Evolutionary conservation across 2,113 vertebrate species (phyloP), one percentile per base, ranked within the genome.

Genomic region (Ceyx cyanopectus): DNA sequence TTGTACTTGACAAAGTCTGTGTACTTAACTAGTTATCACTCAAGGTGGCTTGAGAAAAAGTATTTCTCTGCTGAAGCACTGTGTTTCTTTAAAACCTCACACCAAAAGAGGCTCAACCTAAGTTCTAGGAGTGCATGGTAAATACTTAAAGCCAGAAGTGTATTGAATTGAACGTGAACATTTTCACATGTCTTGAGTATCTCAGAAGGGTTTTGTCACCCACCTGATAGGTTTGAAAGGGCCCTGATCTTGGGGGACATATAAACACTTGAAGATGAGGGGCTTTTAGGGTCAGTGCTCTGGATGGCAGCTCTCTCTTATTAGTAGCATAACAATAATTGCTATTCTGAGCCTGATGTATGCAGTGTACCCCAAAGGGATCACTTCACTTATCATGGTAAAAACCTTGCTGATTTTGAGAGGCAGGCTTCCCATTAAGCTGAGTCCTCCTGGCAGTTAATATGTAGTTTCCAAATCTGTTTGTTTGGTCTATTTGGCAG

Each of bases 401-500:
- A 81, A 81, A 92, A 81, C 48, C 43, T 54, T 54, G 53, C 73
- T 65, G 65, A 18, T 34, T 91, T 95, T 83, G 13, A 37, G 67
- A 67, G 72, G 68, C 75, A 48, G 23, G 60, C 41, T 92, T 81
- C 81, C 63, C 54, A 2, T 60, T 41, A 57, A 85, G 78, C 77
- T 63, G 77, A 79, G 67, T 6, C 20, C 0, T 7, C 45, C 78
- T 79, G 61, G 56, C 37, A 10, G 14, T 82, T 81, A 80, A 60
- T 43, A 14, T 5, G 37, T 4, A 1, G 7, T 73, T 90, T 80
- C 75, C 76, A 89, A 32, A 85, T 92, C 75, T 2, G 3, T 90
- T 81, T 90, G 73, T 94, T 94, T 93, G 81, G 41, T 89, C 85
- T 82, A 37, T 91, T 92, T 91, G 87, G 85, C 90, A 90, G 90